Evolutionary conservation across 2,797 vertebrate genomes (phyloP), one percentile per base, ranked within the genome.

Genomic region (Rousettus madagascariensis): DNA sequence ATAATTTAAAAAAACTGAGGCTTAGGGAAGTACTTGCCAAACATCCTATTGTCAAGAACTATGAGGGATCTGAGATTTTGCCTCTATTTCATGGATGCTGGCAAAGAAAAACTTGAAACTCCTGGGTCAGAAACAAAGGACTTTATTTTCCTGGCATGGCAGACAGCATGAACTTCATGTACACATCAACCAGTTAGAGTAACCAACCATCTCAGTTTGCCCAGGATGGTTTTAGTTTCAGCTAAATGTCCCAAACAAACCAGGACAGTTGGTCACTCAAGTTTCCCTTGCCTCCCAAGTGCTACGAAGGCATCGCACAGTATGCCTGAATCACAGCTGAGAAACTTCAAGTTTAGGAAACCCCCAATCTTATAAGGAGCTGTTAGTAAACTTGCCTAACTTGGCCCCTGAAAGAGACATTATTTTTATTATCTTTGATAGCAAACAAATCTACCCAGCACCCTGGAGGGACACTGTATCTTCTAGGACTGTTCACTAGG

Each of bases 361-460:
- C 30, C 1, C 24, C 38, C 30, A 63, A 0, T 80, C 28, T 89
- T 63, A 43, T 28, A 49, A 83, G 5, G 33, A 51, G 0, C 20
- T 77, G 6, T 51, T 94, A 86, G 33, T 68, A 85, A 92, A 55
- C 9, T 55, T 22, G 68, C 26, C 69, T 65, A 69, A 28, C 0
- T 75, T 78, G 93, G 19, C 20, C 5, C 55, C 33, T 1, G 1
- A n/a, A 49, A 30, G 11, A 71, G 65, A 66, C 22, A 49, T 66
- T 57, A 61, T 89, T 85, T 86, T 88, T 74, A 86, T 93, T 79
- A 63, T 68, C 72, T 74, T 88, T 51, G 7, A 80, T 53, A 86
- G 30, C 68, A 92, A 87, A 95, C 53, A 69, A 86, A 80, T 80
- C 66, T 69, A 7, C 22, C 22, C 49, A 69, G 33, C 71, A 5